These are phyloP conservation scores for Notarius quadriscutis DNA, from an alignment of 2,113 vertebrate species.

Conservation along the genomic window DNA sequence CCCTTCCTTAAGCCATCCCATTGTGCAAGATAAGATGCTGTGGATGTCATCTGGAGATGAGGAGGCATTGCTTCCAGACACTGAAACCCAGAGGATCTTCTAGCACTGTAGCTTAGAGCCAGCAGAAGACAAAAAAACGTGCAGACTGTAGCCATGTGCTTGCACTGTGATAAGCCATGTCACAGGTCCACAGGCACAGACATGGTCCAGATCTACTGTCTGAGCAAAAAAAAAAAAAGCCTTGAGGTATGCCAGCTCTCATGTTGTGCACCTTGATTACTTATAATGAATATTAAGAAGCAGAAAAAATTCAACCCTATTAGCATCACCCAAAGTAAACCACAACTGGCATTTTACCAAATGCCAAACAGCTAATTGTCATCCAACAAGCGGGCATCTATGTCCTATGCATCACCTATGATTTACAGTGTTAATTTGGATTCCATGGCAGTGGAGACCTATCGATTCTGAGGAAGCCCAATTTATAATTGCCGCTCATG, in stretches of 20 bases:
- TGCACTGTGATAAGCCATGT: slow-evolving; percentile 47
- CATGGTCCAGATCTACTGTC: slow-evolving; percentile 20
- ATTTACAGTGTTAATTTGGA: slow-evolving; percentile 47
- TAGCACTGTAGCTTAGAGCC: slow-evolving; percentile 39
- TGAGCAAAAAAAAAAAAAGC: slow-evolving; percentile 4
- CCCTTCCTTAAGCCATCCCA: slow-evolving; percentile 45
- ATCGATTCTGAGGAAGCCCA: slow-evolving; percentile 64
- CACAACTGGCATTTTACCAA: background rate
- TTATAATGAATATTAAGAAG: slow-evolving; percentile 7
- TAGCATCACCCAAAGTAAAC: background rate
- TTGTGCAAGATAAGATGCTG: slow-evolving; percentile 55
- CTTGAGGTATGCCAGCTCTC: slow-evolving; percentile 11
- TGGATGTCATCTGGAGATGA: slow-evolving; percentile 32
- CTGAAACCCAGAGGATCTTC: slow-evolving; percentile 48
- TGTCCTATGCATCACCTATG: slow-evolving; percentile 5
- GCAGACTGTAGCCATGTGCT: slow-evolving; percentile 42
- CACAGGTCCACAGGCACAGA: slow-evolving; percentile 22
- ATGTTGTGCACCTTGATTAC: background rate
- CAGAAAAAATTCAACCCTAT: background rate
- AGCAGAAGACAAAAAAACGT: slow-evolving; percentile 28
- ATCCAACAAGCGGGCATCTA: background rate
- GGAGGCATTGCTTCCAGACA: slow-evolving; percentile 50
- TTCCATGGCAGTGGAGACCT: slow-evolving; percentile 47
- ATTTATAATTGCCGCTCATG: slow-evolving; percentile 68
- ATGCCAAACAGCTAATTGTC: slow-evolving; percentile 8